Base-by-base conservation (phyloP, 2,113 vertebrate genomes). In the Myotis brandtii region DNA sequence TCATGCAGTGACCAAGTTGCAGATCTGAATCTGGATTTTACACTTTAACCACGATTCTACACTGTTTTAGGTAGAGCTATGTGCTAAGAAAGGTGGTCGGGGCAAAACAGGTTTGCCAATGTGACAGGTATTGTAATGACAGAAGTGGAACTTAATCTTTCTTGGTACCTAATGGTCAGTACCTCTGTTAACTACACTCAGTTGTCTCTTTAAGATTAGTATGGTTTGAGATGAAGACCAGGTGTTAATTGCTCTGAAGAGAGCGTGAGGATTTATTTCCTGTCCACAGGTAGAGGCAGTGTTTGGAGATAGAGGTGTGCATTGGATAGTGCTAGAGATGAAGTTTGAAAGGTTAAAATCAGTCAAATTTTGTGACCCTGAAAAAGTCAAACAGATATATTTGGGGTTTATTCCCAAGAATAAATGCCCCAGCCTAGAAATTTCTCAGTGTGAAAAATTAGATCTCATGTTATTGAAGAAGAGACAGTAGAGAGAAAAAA, bases 361-460 rank as follows among this genome's bases (percentile, higher is more conserved):
- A 66, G 27, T 59, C 17, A 76, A 10, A 72, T 93, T 85, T 82
- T 81, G 14, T 93, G 32, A 21, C n/a, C 75, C 66, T 93, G 37
- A 8, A 76, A 69, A 93, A 93, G 30, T 32, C 18, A 37, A 64
- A 81, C 52, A 86, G 75, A 43, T n/a, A 4, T 48, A 77, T 62
- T 86, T 89, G 9, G 40, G 3, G 8, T 89, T 89, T 89, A 93
- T 89, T 77, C 3, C 17, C 18, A 86, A 89, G 59, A 85, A 95
- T 23, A 81, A 62, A 34, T 50, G 13, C 32, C 25, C n/a, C 46
- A 59, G 9, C 54, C 56, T 79, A 30, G n/a, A 90, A 90, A 66
- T 86, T 34, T 64, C 70, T 92, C 25, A 76, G 40, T 23, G 75
- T 52, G 13, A 83, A 89, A 32, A 89, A 32, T 70, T 62, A 72